Base-by-base conservation (phyloP, 2,797 vertebrate species). In the Hoplostethus mediterraneus region DNA sequence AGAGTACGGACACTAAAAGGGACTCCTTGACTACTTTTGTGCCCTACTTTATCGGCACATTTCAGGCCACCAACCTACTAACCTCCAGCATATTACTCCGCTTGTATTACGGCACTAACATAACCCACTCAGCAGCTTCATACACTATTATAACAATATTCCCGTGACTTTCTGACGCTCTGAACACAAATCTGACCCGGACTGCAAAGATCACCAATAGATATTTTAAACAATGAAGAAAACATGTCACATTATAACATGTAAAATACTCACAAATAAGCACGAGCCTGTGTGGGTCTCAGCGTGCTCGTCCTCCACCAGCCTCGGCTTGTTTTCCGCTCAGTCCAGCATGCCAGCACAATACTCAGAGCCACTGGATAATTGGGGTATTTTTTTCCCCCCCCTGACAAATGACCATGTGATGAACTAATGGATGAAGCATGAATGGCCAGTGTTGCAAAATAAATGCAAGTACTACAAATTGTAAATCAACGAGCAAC, bases 391-490 rank as follows among this genome's bases (percentile, higher is more conserved):
- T 89, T 91, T 75, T 86, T 55, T 14, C 28, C 28, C 28, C 79
- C 79, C 88, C 28, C 85, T 90, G 84, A 91, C 86, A 85, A 88
- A 87, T 63, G 42, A 82, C 75, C 90, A 93, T 90, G 91, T 94
- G 92, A 92, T 89, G 76, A 87, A 83, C 80, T 90, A 92, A 90
- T 90, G 82, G 78, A 84, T 14, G 66, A 58, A 71, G 88, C 80
- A 88, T 90, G 89, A 90, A 91, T 81, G 82, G 51, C 38, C 78
- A 71, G 42, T 54, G 61, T 77, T 62, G 44, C 31, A 58, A 51
- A 67, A 74, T 30, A 63, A 81, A 54, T 57, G 17, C 1, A 10
- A 48, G 17, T 36, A 51, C 16, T 47, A 31, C n/a, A 71, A 73
- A 49, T 5, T 4, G 6, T 2, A 52, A 2, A 10, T 48, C 0